These are phyloP conservation scores for Anticlea derivata DNA, from an alignment of 2,888 invertebrate species.

Conservation along the genomic window DNA sequence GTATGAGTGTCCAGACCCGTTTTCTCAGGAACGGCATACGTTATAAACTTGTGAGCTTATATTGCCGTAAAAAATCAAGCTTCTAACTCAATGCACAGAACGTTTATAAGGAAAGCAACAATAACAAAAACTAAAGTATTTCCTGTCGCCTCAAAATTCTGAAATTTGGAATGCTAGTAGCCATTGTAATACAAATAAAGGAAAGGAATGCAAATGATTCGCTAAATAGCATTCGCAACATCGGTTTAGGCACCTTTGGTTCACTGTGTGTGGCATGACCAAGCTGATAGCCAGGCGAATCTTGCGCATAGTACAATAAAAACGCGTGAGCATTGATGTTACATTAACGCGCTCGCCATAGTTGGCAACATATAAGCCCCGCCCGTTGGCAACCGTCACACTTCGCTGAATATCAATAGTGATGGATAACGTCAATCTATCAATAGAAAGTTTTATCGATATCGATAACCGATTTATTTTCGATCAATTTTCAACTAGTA, in stretches of 20 bases:
- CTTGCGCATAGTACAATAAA: conserved; percentile 68
- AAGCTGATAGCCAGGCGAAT: conserved; percentile 61
- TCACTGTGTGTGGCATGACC: conserved; percentile 63
- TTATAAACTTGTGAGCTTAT: too few relatives aligned
- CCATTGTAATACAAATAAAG: too few relatives aligned
- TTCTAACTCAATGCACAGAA: too few relatives aligned
- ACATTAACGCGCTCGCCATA: conserved; percentile 82
- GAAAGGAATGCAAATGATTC: conserved; percentile 5
- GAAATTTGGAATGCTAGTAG: too few relatives aligned
- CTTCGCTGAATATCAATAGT: conserved; percentile 62
- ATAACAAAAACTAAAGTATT: too few relatives aligned
- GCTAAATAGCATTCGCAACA: conserved; percentile 1
- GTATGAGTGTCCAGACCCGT: too few relatives aligned
- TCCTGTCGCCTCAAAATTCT: too few relatives aligned
- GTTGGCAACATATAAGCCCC: conserved; percentile 74
- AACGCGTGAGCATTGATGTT: conserved; percentile 64
- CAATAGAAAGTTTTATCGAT: conserved; percentile 50
- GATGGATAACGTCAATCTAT: conserved; percentile 56
- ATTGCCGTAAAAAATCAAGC: too few relatives aligned
- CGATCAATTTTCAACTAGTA: neutral
- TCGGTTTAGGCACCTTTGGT: conserved; percentile 29
- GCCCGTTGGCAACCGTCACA: conserved; percentile 66
- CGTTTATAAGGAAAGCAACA: too few relatives aligned
- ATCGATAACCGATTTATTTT: conserved; percentile 8
- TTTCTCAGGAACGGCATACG: too few relatives aligned